Percentiles rank a stretch among this genome's conserved stretches.
Conservation (phyloP, 2,113 vertebrate genomes). For the Coturnix japonica region DNA sequence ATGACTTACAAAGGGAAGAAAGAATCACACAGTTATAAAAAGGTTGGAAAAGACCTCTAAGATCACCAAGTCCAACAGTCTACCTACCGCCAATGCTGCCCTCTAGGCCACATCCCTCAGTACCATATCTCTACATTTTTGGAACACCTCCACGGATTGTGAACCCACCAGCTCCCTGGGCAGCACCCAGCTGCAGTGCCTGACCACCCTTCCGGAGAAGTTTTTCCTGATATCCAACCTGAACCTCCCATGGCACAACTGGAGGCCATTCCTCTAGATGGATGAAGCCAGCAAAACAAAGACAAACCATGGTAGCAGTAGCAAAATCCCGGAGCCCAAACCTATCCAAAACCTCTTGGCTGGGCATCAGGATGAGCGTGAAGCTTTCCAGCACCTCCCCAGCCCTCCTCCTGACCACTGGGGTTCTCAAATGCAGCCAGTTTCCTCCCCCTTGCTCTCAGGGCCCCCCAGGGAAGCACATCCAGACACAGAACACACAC, state of each 20-base stretch:
- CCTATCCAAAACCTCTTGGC: background rate
- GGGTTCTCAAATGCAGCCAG: background rate
- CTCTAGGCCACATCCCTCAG: too few species aligned
- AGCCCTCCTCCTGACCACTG: background rate
- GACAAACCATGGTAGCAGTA: background rate
- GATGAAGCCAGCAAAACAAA: background rate
- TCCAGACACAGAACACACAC: background rate
- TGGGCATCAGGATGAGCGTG: background rate
- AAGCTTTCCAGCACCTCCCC: background rate
- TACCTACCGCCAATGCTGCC: too few species aligned
- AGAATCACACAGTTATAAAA: too few species aligned
- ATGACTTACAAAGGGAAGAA: background rate
- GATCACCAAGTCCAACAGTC: too few species aligned
- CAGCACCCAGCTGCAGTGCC: too few species aligned
- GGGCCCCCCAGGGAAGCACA: background rate
- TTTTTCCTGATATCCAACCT: too few species aligned
- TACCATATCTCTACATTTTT: too few species aligned
- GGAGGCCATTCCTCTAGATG: background rate
- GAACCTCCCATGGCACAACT: too few species aligned
- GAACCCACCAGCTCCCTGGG: too few species aligned
- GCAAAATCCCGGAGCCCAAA: background rate
- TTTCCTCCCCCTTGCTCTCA: background rate
- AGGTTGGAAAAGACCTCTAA: too few species aligned
- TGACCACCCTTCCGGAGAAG: too few species aligned
- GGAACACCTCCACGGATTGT: too few species aligned